Base-by-base conservation (phyloP, 2,888 invertebrate genomes). In the Eubasilissa splendida region DNA sequence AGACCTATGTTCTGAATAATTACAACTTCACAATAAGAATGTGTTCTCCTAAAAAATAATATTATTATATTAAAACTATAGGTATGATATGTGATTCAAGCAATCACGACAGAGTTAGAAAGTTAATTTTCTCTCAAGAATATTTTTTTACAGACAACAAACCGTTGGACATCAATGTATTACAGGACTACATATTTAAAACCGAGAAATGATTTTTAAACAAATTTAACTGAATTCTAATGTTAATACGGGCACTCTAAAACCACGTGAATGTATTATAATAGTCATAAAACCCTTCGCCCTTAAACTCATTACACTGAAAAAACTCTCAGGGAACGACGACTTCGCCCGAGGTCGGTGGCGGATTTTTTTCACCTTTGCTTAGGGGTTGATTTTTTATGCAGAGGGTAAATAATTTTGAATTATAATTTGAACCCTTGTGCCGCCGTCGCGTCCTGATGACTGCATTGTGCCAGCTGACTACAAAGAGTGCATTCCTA, bases 381-480 rank as follows among this genome's bases (percentile, higher is more conserved):
- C 58, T 50, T 53, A 12, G 70, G 68, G 74, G 76, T 59, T 14
- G 75, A 66, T 78, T 75, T 75, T 73, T 74, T 59, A 8, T 53
- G 76, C 60, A 70, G 74, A 73, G 80, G 83, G 79, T 83, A 80
- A 83, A 83, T 80, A 76, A 83, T 83, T 83, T 83, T 81, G 78
- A 80, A 83, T 81, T 81, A 77, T 79, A 81, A 83, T 83, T 75
- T 60, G 59, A 65, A 83, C 81, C 83, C 83, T 80, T 80, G 53
- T 33, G 58, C 31, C 52, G 66, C 80, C 60, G 59, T 76, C 74
- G 74, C 5, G 65, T 71, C 60, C 59, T 82, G 79, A 65, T 80
- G 76, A 80, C 76, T 70, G 76, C 71, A 80, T 80, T 83, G 79
- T 81, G 79, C 73, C 58, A 31, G 52, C 60, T 71, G 63, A 68